phyloP scores from a whole-genome alignment of 2,113 vertebrate species.

The Coracopsis vasa region DNA sequence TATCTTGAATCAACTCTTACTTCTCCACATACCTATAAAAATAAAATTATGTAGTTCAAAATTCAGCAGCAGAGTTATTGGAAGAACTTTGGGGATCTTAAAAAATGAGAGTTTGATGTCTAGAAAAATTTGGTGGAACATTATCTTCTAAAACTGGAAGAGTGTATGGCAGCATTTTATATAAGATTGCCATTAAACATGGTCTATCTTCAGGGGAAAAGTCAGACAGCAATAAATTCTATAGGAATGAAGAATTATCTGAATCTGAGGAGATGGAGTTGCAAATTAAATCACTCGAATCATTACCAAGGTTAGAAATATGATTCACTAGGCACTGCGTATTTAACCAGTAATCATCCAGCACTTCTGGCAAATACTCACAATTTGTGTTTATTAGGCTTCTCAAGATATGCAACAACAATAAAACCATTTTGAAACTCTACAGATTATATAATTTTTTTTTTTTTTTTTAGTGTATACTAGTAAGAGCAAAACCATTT shows the following conservation, averaged over 20 bases:
- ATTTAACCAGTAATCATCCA: not conserved
- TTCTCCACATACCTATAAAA: not conserved
- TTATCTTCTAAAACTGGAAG: slow-evolving; percentile 21
- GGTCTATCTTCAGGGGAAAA: slow-evolving; percentile 25
- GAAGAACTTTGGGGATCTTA: not conserved
- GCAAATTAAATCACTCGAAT: slow-evolving; percentile 33
- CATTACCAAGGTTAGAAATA: slow-evolving; percentile 49
- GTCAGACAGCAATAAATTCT: slow-evolving; percentile 26
- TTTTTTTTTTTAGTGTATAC: not conserved
- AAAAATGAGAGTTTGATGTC: slow-evolving; percentile 21
- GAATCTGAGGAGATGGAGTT: slow-evolving; percentile 7
- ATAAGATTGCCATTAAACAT: slow-evolving; percentile 47
- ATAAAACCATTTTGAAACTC: not conserved
- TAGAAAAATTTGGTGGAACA: slow-evolving; percentile 17
- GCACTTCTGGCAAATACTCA: not conserved
- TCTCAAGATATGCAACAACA: not conserved
- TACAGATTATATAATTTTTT: not conserved
- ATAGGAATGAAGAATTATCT: slow-evolving; percentile 34
- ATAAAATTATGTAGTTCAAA: not conserved
- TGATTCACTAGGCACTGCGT: not conserved
- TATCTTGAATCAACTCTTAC: not conserved
- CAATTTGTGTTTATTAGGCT: not conserved
- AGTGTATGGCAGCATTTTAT: slow-evolving; percentile 34
- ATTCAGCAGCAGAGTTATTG: not conserved
- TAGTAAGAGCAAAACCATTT: not conserved